Evolutionary conservation across 2,113 vertebrate genomes (phyloP).

Genomic region (Azemiops feae): DNA sequence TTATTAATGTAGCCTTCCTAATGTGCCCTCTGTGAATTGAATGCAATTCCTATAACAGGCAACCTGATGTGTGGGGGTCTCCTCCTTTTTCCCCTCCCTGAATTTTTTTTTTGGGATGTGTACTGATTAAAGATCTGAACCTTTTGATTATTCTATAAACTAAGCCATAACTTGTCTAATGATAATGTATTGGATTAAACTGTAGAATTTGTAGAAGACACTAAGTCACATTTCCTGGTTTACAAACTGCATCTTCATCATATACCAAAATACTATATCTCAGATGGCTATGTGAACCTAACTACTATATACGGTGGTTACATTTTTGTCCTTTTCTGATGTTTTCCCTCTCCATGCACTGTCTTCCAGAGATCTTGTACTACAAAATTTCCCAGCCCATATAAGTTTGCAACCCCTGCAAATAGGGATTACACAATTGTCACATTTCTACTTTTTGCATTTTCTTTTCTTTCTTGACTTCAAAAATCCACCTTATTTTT

Average conservation of each 20-base stretch:
- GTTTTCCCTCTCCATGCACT: background rate
- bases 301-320: background rate
- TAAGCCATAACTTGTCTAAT: background rate
- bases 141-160: background rate
- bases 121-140: background rate
- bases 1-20: background rate
- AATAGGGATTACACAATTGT: background rate
- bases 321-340: background rate
- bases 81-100: background rate
- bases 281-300: background rate
- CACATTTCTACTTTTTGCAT: background rate
- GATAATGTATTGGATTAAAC: background rate
- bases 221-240: background rate
- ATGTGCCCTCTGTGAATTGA: background rate
- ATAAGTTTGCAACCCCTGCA: background rate
- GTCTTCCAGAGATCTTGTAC: background rate
- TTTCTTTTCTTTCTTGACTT: background rate
- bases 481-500: background rate
- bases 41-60: background rate
- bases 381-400: background rate
- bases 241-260: background rate
- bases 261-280: background rate
- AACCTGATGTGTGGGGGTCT: background rate
- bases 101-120: background rate
- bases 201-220: background rate